A percentile compares a stretch with the other conserved stretches of the same genome.
Evolutionary conservation across 2,888 invertebrate species (phyloP).

Genomic region (Bombylius discolor): DNA sequence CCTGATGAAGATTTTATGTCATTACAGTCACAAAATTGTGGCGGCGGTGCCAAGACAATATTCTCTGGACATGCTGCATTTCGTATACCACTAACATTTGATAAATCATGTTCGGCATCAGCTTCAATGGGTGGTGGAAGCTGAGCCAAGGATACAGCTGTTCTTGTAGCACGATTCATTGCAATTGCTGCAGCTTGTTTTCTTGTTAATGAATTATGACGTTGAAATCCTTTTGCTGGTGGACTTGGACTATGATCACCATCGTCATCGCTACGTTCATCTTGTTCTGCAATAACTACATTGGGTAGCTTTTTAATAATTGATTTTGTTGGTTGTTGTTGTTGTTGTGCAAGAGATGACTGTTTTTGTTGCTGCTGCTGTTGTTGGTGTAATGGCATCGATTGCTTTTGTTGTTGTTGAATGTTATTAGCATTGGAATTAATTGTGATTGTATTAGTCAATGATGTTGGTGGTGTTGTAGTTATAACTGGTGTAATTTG

Average conservation of each 20-base stretch:
- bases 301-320: slow-evolving; percentile 4
- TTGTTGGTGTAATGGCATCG: slow-evolving; percentile 15
- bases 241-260: slow-evolving; percentile 37
- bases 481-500: background rate
- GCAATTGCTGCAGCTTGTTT: slow-evolving; percentile 47
- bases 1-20: slow-evolving; percentile 35
- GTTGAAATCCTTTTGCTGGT: slow-evolving; percentile 41
- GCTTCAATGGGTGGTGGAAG: slow-evolving; percentile 67
- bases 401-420: background rate
- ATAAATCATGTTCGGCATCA: slow-evolving; percentile 52
- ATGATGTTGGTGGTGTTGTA: background rate
- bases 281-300: slow-evolving; percentile 22
- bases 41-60: slow-evolving; percentile 69
- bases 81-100: slow-evolving; percentile 8
- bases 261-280: slow-evolving; percentile 28
- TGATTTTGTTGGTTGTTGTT: slow-evolving; percentile 25
- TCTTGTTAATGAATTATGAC: slow-evolving; percentile 49
- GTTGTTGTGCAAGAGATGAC: slow-evolving; percentile 3
- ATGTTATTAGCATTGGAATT: slow-evolving; percentile 15
- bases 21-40: slow-evolving; percentile 72
- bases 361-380: slow-evolving; percentile 2
- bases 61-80: slow-evolving; percentile 38
- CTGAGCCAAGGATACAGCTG: slow-evolving; percentile 63
- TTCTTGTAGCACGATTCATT: slow-evolving; percentile 45
- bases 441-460: background rate